Base-by-base conservation (phyloP, 2,888 invertebrate genomes). In the Lepetodrilus schrolli region DNA sequence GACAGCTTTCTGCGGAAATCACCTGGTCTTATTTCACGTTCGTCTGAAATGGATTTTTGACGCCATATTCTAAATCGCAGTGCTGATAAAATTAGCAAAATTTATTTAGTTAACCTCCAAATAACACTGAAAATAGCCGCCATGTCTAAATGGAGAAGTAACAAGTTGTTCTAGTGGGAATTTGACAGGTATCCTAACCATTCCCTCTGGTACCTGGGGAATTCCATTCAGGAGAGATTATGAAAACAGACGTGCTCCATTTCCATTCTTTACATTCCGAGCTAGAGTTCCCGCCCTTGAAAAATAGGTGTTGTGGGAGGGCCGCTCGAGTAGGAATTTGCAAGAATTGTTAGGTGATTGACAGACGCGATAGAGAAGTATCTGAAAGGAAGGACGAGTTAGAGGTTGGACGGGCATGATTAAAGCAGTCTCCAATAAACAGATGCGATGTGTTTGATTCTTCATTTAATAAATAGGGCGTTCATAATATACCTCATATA, bases 21-120 rank as follows among this genome's bases (percentile, higher is more conserved):
- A 58, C 34, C 30, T 26, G 13, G 26, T 26, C 34, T 58, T 4
- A 34, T 58, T 58, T 58, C 58, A 26, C 30, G 30, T 34, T 58
- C 58, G 30, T 30, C 58, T 30, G n/a, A 58, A 58, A 26, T 58
- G 58, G 26, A n/a, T 34, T 58, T n/a, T 26, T 26, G 58, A 34
- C 58, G 21, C 50, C 50, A 23, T 21, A 50, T 50, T 50, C 50
- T 23, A 30, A 58, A 58, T 58, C 58, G 17, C 30, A 23, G 10
- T 8, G 58, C 58, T 34, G 58, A 58, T 58, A 58, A 58, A 58
- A 58, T 26, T 58, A 58, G 58, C 58, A 58, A 58, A 30, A 58
- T 58, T 58, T 58, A 34, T 58, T 58, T 30, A 58, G 26, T 26
- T 58, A 30, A 17, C 34, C n/a, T 30, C 26, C 8, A 51, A 51